Evolutionary conservation across 1,140 invertebrate species (phyloP), one percentile per base, ranked within the genome.

Genomic region (Drosophila biarmipes): DNA sequence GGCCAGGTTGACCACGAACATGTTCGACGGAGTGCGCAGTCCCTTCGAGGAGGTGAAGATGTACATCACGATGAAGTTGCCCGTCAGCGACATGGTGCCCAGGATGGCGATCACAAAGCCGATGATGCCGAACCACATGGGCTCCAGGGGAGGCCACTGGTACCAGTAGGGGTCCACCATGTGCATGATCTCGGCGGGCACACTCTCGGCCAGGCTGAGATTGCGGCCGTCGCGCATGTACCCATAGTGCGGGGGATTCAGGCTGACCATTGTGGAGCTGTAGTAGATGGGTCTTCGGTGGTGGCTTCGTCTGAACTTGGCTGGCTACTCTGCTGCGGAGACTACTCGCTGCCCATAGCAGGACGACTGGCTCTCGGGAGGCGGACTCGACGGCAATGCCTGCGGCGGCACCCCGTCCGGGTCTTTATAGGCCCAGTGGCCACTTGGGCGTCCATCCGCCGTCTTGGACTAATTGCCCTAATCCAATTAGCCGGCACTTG

Each of bases 31-130:
- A 17, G 96, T 96, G 55, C 95, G 93, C 2, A 97, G 93, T 12
- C 93, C 92, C 92, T 96, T 96, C 1, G 96, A 96, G 5, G 94
- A 94, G 17, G 94, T 93, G 92, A 97, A 98, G 59, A 97, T 95
- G 91, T 96, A 97, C 62, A 97, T 93, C 21, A 97, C 97, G 90
- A 97, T 94, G 7, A 95, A 94, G 86, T 98, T 98, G 27, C 97
- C 97, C 34, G 92, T 57, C n/a, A 96, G 86, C 2, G 95, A 95
- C 69, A 96, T 92, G 21, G 95, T 90, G 15, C 96, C 96, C 52
- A 97, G 93, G 4, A 95, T 58, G 10, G 94, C 94, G 73, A 97
- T 96, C 53, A 95, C 94, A 29, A 97, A 94, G 1, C 96, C 96
- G 7, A 97, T 93, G 17, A 96, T 93, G 37, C 94, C 95, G 82